Percentiles rank a stretch among this genome's conserved stretches.
Evolutionary conservation across 2,888 invertebrate genomes (phyloP).

Genomic region (Parnassius mnemosyne): DNA sequence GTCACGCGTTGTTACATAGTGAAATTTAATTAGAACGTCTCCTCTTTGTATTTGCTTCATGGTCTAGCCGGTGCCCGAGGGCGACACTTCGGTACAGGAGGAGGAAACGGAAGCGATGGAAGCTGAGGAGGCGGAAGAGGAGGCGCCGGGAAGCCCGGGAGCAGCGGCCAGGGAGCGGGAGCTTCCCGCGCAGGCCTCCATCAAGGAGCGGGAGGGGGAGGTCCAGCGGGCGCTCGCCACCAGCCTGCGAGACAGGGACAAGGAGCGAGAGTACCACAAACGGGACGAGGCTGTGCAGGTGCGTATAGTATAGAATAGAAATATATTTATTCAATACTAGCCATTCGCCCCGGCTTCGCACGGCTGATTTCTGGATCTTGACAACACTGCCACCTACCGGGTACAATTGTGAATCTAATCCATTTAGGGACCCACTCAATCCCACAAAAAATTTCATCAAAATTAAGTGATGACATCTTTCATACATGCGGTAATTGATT

Average conservation of each 20-base stretch:
- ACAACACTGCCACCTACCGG: too few species aligned
- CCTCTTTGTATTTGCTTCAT: too few species aligned
- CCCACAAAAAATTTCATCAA: too few species aligned
- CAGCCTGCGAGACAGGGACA: slow-evolving; percentile 96
- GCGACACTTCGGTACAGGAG: neutral
- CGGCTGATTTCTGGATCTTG: too few species aligned
- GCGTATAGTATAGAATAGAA: neutral
- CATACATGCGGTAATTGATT: too few species aligned
- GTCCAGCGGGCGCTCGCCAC: slow-evolving; percentile 95
- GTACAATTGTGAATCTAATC: too few species aligned
- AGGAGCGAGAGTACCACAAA: slow-evolving; percentile 98
- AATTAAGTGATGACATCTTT: too few species aligned
- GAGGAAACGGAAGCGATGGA: slow-evolving; percentile 32
- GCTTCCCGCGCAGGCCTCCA: slow-evolving; percentile 94
- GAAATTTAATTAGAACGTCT: too few species aligned
- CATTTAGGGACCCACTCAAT: too few species aligned
- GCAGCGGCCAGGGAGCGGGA: slow-evolving; percentile 84
- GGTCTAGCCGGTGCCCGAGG: neutral
- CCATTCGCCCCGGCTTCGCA: too few species aligned
- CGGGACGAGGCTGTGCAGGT: slow-evolving; percentile 96
- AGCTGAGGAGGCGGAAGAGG: slow-evolving; percentile 38
- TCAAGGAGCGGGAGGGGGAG: slow-evolving; percentile 96
- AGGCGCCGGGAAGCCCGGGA: slow-evolving; percentile 62
- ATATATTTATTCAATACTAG: too few species aligned
- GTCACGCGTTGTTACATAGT: too few species aligned